Percentiles rank a stretch among this genome's conserved stretches.
phyloP scores from a whole-genome alignment of 2,888 invertebrate genomes.

The Melitaea athalia region DNA sequence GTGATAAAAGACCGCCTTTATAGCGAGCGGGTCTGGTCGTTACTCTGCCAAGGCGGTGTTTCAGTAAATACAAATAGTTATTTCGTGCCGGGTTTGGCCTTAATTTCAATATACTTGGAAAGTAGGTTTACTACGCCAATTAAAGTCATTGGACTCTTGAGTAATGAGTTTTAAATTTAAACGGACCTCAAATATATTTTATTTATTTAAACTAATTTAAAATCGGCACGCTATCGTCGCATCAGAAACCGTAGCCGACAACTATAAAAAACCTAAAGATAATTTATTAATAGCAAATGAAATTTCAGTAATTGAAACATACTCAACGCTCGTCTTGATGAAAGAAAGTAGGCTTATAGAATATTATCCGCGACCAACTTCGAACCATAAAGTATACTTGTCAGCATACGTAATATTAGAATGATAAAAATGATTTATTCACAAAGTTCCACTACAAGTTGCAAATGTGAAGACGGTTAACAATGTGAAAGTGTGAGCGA shows the following conservation, averaged over 20 bases:
- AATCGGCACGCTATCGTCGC: slow-evolving; percentile 25
- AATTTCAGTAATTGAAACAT: slow-evolving; percentile 12
- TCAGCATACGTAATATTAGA: slow-evolving; percentile 27
- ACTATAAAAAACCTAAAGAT: slow-evolving; percentile 14
- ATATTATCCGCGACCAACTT: slow-evolving; percentile 18
- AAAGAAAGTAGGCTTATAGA: slow-evolving; percentile 14
- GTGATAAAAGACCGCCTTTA: slow-evolving; percentile 36
- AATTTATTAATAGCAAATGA: slow-evolving; percentile 23
- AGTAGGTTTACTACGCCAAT: slow-evolving; percentile 36
- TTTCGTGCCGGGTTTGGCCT: slow-evolving; percentile 34
- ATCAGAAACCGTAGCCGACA: slow-evolving; percentile 15
- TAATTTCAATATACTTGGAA: slow-evolving; percentile 34
- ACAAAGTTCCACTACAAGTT: slow-evolving; percentile 43
- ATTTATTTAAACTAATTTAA: slow-evolving; percentile 35
- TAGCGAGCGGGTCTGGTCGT: slow-evolving; percentile 32
- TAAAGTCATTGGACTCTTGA: slow-evolving; percentile 33
- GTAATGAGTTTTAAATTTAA: slow-evolving; percentile 37
- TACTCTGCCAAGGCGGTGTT: slow-evolving; percentile 38
- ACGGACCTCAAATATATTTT: slow-evolving; percentile 25
- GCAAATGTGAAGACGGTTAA: slow-evolving; percentile 52
- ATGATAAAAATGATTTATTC: slow-evolving; percentile 39
- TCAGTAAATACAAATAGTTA: slow-evolving; percentile 39
- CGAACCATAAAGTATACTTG: slow-evolving; percentile 3
- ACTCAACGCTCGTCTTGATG: slow-evolving; percentile 2
- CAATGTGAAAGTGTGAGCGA: slow-evolving; percentile 58